Percentiles rank a stretch among this genome's conserved stretches.
Evolutionary conservation across 2,797 vertebrate species (phyloP).

Genomic region (Cercopithecus neglectus): DNA sequence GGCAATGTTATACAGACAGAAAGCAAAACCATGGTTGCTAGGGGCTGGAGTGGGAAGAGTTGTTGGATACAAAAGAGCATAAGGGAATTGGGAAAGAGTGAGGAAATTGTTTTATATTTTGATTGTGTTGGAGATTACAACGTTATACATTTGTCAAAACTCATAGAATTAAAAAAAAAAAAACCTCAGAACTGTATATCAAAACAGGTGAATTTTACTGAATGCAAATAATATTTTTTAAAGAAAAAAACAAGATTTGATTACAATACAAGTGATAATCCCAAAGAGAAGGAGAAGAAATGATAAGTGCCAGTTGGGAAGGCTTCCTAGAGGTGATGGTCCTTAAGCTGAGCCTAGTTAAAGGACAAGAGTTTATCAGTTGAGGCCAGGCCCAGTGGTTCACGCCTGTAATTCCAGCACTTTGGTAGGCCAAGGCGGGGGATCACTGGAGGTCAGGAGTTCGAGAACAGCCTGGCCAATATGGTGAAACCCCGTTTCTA

Average conservation of each 20-base stretch:
- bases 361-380: neutral
- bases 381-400: neutral
- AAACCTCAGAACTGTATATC: neutral
- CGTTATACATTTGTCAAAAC: neutral
- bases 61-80: neutral
- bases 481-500: neutral
- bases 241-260: neutral
- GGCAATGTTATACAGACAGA: neutral
- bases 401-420: neutral
- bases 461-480: neutral
- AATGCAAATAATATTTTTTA: neutral
- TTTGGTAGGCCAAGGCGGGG: neutral
- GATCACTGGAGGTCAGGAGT: neutral
- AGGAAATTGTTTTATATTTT: neutral
- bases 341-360: neutral
- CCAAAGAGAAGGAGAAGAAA: neutral
- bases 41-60: neutral
- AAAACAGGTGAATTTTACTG: neutral
- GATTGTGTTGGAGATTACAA: neutral
- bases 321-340: neutral
- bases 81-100: neutral
- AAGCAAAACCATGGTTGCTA: neutral
- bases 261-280: neutral
- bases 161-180: neutral
- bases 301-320: neutral